Base-by-base conservation (phyloP, 2,888 invertebrate species). In the Drosophila kanekoi region DNA sequence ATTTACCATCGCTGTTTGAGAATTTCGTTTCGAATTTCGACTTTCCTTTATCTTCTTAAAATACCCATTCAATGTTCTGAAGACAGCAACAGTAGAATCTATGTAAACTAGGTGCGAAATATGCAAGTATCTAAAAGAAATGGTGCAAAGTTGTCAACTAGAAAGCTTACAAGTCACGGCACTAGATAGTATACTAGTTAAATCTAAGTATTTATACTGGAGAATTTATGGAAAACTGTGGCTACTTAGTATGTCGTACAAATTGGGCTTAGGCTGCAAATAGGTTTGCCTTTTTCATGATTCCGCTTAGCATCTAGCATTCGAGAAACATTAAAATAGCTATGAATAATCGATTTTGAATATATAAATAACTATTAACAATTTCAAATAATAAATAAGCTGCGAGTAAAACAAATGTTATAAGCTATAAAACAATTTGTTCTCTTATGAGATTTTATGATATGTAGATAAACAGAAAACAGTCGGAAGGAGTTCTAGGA, bases 1-100 rank as follows among this genome's bases (percentile, higher is more conserved):
- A 89, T 86, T 81, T 84, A 77, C 85, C 85, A 86, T 86, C 89
- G 87, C 77, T 89, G 85, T 84, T 87, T 48, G 62, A 53, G 63
- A 64, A 54, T 62, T 67, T 49, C 52, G 33, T 44, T 54, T 66
- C 43, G 35, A 62, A 69, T 65, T 59, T 20, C 10, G 33, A 37
- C 28, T 59, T 51, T 13, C 43, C 37, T 65, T 61, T 83, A 86
- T 84, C 89, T 84, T 87, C 83, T 84, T 89, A 44, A 72, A 74
- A 80, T 79, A 79, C 88, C 75, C 59, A 60, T 68, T 41, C 20
- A 51, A 49, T 59, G 14, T 52, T 56, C 44, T 14, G 45, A 66
- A 63, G 56, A 78, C 71, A 74, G 79, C 61, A 76, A 79, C 70
- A 81, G 80, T 87, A 77, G 84, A 81, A 52, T 57, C 69, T 54